Percentiles rank a stretch among this genome's conserved stretches.
phyloP scores from a whole-genome alignment of 2,113 vertebrate species.

The Caretta caretta region DNA sequence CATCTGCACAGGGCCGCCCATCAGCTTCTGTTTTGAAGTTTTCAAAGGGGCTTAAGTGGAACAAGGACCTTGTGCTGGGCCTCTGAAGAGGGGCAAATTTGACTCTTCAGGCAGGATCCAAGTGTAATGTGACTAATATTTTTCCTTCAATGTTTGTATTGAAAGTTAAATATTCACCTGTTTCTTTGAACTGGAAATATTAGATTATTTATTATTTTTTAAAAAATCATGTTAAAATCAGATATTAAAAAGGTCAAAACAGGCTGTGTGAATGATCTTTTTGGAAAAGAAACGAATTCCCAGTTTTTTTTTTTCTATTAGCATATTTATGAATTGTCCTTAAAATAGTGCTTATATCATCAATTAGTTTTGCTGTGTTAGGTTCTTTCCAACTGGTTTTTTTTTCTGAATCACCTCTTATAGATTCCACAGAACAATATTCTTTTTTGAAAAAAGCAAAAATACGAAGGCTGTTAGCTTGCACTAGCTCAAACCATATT shows the following conservation, averaged over 20 bases:
- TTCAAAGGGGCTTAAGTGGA: slow-evolving; percentile 2
- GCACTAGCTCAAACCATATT: slow-evolving; percentile 14
- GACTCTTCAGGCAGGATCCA: neutral
- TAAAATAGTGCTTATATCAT: neutral
- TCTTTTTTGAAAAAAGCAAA: neutral
- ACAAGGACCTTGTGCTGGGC: slow-evolving; percentile 13
- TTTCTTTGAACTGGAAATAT: neutral
- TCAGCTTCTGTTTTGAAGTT: slow-evolving; percentile 6
- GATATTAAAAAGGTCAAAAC: neutral
- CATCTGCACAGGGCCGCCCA: neutral
- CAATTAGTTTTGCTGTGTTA: neutral
- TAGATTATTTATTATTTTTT: slow-evolving; percentile 7
- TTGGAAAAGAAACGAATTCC: slow-evolving; percentile 17
- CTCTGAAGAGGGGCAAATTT: neutral
- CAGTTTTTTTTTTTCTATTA: neutral
- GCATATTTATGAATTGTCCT: neutral
- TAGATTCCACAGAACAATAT: slow-evolving; percentile 9
- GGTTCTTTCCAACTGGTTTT: neutral
- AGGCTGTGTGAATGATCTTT: neutral
- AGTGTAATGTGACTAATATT: neutral
- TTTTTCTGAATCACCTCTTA: slow-evolving; percentile 17
- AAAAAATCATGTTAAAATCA: neutral
- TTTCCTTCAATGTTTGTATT: neutral
- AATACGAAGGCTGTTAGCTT: slow-evolving; percentile 30
- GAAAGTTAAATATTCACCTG: neutral